Evolutionary conservation across 2,888 invertebrate genomes (phyloP), one percentile per base, ranked within the genome.

Genomic region (Drosophila macrospina): DNA sequence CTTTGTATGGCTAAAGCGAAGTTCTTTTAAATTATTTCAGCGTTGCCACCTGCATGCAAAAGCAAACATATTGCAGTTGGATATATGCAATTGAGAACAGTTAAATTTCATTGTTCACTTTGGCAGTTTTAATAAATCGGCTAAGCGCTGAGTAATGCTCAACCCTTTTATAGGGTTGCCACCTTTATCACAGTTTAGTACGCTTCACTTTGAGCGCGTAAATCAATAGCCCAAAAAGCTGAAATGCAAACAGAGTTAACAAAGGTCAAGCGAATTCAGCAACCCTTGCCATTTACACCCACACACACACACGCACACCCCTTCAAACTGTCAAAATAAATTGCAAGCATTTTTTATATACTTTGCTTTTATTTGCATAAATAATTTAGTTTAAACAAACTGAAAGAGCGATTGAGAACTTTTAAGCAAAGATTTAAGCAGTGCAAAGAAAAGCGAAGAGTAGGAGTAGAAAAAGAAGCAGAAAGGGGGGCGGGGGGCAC

Each of bases 321-420:
- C 39, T 30, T 36, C 13, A 36, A 28, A 16, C 56, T 78, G 65
- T 64, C 67, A 44, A 79, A 78, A 85, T 74, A 82, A 85, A 87
- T 82, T 74, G 78, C 87, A 73, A 75, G 69, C 57, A 62, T 39
- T 59, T 63, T 65, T 55, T 62, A n/a, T 66, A 28, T 20, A 13
- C 24, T 30, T 57, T 60, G 55, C 66, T 57, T 71, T 74, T 84
- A 86, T 84, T 84, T 84, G 78, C 87, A 80, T 82, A 87, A 87
- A 87, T 87, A 85, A 85, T 85, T 85, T 82, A 87, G 74, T 87
- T 85, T 87, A 86, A 87, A 87, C 82, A 72, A 86, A 86, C 84
- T 80, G 78, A 60, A 69, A 69, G 67, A 81, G 64, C 50, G 59
- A 74, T 76, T 73, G 70, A 74, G n/a, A 78, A 78, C 61, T 77